These are phyloP conservation scores for Cepphus grylle DNA, from an alignment of 2,113 vertebrate species.

Conservation along the genomic window DNA sequence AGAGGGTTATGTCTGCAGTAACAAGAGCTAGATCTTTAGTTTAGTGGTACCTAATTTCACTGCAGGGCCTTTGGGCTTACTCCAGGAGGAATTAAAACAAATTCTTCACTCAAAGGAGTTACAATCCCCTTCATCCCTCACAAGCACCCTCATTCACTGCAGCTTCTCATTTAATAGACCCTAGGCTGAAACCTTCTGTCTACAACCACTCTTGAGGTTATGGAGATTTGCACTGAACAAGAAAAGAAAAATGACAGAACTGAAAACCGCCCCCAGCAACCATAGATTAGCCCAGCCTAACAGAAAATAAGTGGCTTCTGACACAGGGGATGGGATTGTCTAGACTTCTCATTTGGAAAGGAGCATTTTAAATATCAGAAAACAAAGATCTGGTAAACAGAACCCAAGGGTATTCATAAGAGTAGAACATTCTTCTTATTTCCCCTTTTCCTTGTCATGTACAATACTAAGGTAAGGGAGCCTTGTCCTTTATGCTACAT, in stretches of 20 bases:
- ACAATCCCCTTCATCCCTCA: conserved; percentile 4
- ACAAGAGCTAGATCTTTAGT: not conserved
- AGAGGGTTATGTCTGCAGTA: not conserved
- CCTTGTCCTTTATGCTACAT: conserved; percentile 54
- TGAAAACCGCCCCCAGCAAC: not conserved
- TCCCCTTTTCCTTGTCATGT: conserved; percentile 10
- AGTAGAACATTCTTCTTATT: conserved; percentile 23
- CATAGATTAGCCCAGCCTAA: not conserved
- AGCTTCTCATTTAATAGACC: conserved; percentile 57
- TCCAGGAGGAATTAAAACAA: not conserved
- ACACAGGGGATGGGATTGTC: conserved; percentile 52
- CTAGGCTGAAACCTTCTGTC: not conserved
- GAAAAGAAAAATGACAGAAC: not conserved
- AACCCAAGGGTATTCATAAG: conserved; percentile 15
- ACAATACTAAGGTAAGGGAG: conserved; percentile 18
- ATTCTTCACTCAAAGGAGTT: not conserved
- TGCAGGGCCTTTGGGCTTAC: not conserved
- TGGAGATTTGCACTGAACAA: conserved; percentile 18
- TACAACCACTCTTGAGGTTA: not conserved
- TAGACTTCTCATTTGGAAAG: conserved; percentile 29
- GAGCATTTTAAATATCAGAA: conserved; percentile 36
- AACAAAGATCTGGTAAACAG: conserved; percentile 45
- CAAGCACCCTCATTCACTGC: conserved; percentile 60
- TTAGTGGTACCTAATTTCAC: not conserved
- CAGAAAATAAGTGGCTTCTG: conserved; percentile 44